Percentiles rank a stretch among this genome's conserved stretches.
Conservation (phyloP, 1,140 invertebrate genomes). For the Anagrus nilaparvatae region DNA sequence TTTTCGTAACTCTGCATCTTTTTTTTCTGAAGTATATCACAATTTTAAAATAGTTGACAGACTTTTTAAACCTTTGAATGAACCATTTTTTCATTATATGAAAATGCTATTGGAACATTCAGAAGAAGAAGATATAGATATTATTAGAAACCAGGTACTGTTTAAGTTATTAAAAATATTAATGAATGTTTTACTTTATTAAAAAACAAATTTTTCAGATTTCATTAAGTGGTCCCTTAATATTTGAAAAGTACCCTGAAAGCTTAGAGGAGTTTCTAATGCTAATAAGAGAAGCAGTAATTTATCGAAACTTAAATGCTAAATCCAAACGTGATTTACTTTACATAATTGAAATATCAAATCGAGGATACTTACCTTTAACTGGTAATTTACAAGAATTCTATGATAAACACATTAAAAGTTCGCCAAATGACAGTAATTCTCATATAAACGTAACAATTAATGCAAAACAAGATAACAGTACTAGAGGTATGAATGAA, state of each 20-base stretch:
- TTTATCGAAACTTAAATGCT: slow-evolving; percentile 18
- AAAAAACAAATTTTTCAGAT: slow-evolving; percentile 11
- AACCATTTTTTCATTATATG: slow-evolving; percentile 16
- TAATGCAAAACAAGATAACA: too few relatives aligned
- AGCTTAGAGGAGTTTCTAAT: slow-evolving; percentile 13
- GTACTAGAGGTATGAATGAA: too few relatives aligned
- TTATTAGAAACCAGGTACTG: slow-evolving; percentile 13
- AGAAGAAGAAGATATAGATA: slow-evolving; percentile 18
- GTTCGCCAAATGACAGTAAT: neutral
- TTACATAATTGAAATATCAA: slow-evolving; percentile 13
- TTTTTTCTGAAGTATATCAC: slow-evolving; percentile 17
- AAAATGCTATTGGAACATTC: slow-evolving; percentile 14
- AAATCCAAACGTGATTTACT: slow-evolving; percentile 16
- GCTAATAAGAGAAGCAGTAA: slow-evolving; percentile 11
- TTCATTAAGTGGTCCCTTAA: slow-evolving; percentile 14
- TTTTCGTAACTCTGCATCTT: slow-evolving; percentile 14
- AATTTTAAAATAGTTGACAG: slow-evolving; percentile 5
- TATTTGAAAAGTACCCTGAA: slow-evolving; percentile 4
- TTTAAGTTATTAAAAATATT: neutral
- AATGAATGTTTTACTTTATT: neutral
- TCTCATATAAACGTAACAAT: too few relatives aligned
- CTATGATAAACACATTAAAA: slow-evolving; percentile 12
- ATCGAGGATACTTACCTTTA: slow-evolving; percentile 12
- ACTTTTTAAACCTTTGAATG: slow-evolving; percentile 8
- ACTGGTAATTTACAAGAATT: slow-evolving; percentile 13